phyloP scores from a whole-genome alignment of 2,113 vertebrate genomes.

The Datnioides undecimradiatus region DNA sequence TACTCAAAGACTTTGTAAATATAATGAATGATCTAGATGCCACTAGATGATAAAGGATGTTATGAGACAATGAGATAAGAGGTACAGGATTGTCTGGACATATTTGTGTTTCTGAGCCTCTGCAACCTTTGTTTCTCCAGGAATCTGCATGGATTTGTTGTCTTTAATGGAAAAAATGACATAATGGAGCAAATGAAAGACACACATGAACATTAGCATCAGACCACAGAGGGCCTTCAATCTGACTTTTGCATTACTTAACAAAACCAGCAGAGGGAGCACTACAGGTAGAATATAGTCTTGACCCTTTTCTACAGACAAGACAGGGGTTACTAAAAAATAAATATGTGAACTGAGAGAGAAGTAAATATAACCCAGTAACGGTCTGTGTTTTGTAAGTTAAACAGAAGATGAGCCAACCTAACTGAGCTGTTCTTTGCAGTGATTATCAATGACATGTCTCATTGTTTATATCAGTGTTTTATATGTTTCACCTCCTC shows the following conservation, averaged over 20 bases:
- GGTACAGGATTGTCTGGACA: not conserved
- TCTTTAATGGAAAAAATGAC: not conserved
- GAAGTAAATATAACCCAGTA: not conserved
- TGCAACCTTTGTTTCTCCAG: not conserved
- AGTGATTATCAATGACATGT: not conserved
- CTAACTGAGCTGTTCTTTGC: not conserved
- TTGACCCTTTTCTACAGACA: not conserved
- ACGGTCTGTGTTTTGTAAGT: not conserved
- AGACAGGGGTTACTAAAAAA: not conserved
- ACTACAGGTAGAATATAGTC: not conserved
- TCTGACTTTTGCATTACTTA: not conserved
- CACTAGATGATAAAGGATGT: too few relatives aligned
- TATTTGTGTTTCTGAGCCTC: not conserved
- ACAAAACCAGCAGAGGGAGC: slow-evolving; percentile 48
- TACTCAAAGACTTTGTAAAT: not conserved
- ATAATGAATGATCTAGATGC: too few relatives aligned
- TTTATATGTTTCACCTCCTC: not conserved
- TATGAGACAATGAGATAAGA: not conserved
- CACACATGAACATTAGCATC: not conserved
- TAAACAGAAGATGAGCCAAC: not conserved
- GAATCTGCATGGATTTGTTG: not conserved
- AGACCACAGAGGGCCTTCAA: not conserved
- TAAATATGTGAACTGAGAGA: not conserved
- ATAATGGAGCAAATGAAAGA: not conserved
- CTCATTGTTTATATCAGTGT: not conserved